Conservation (phyloP, 2,797 vertebrate species). For the Pygocentrus nattereri region DNA sequence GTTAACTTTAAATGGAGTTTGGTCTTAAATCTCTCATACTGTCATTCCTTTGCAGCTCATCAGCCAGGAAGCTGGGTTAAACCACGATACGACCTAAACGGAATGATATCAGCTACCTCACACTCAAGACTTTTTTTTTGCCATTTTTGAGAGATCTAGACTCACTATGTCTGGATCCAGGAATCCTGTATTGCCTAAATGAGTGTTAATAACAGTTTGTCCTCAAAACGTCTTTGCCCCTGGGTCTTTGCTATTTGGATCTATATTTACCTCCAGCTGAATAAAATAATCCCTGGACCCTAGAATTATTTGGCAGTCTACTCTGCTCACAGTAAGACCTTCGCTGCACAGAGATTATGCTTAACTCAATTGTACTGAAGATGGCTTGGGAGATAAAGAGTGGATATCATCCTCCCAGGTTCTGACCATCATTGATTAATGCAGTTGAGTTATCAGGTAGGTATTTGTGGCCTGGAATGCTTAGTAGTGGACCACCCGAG, state of each 20-base stretch:
- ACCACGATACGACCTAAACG: not conserved
- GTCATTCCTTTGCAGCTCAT: conserved; percentile 7
- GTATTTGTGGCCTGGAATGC: not conserved
- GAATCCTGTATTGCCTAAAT: not conserved
- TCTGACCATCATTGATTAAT: conserved; percentile 1
- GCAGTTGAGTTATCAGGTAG: not conserved
- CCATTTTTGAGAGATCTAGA: not conserved
- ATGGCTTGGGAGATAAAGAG: not conserved
- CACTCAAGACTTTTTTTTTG: not conserved
- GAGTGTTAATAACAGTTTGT: conserved; percentile 4
- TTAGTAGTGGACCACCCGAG: not conserved
- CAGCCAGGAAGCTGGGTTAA: not conserved
- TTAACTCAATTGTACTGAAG: not conserved
- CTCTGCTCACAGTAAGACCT: not conserved
- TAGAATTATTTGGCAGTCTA: not conserved
- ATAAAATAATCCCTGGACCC: not conserved
- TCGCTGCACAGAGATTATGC: not conserved
- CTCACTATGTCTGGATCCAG: not conserved
- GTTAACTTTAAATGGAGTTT: not conserved
- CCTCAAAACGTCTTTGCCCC: not conserved
- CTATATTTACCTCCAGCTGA: conserved; percentile 6
- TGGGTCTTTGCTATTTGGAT: not conserved
- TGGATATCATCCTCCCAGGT: not conserved
- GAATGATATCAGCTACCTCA: not conserved
- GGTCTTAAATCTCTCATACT: not conserved